These are phyloP conservation scores for Peromyscus leucopus DNA, from an alignment of 2,113 vertebrate species.

Conservation along the genomic window DNA sequence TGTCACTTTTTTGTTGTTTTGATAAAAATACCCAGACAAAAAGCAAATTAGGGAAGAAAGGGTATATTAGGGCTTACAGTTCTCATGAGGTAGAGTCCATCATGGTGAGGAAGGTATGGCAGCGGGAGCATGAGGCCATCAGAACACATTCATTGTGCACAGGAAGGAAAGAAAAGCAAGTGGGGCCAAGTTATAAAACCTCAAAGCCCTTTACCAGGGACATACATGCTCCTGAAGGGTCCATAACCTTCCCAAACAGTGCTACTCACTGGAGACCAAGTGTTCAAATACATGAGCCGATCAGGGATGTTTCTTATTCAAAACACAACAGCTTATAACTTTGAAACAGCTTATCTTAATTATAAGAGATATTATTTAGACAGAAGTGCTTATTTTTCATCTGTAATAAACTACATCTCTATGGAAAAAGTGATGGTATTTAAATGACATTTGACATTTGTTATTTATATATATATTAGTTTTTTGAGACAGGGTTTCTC, in stretches of 20 bases:
- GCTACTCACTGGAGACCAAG: not conserved
- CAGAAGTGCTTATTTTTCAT: not conserved
- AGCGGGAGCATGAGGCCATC: too few relatives aligned
- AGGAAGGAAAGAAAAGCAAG: not conserved
- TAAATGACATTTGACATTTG: slow-evolving; percentile 6
- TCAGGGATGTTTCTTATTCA: not conserved
- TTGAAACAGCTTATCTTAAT: slow-evolving; percentile 28
- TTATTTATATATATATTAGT: too few relatives aligned
- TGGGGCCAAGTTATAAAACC: not conserved
- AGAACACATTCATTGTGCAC: not conserved
- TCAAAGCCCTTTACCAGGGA: not conserved
- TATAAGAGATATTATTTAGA: not conserved
- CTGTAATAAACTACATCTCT: not conserved
- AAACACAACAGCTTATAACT: not conserved
- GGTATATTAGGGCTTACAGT: not conserved
- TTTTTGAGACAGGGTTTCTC: too few relatives aligned
- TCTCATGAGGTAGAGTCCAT: not conserved
- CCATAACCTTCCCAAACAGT: not conserved
- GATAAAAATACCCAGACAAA: not conserved
- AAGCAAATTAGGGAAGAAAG: not conserved
- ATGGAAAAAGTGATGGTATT: not conserved
- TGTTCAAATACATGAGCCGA: not conserved
- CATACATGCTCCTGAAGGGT: not conserved
- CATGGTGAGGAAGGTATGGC: not conserved
- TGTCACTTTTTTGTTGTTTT: not conserved